Evolutionary conservation across 1,140 invertebrate genomes (phyloP).

Genomic region (Cydia fagiglandana): DNA sequence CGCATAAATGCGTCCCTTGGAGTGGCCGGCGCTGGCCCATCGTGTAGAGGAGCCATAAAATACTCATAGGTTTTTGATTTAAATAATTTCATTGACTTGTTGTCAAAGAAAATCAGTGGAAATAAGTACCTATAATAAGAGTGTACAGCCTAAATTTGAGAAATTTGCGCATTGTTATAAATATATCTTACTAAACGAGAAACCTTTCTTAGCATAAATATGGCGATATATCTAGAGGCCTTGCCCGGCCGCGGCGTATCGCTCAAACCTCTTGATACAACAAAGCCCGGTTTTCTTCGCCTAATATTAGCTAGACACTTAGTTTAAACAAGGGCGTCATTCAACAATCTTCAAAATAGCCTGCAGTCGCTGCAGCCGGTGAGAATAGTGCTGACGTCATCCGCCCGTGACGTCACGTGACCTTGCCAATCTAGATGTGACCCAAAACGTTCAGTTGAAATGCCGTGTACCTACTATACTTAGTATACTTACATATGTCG

Average conservation of each 20-base stretch:
- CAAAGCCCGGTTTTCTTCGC: slow-evolving; percentile 23
- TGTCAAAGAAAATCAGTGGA: no score
- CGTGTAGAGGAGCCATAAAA: no score
- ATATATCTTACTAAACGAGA: neutral
- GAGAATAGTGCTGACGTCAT: slow-evolving; percentile 41
- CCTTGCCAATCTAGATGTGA: slow-evolving; percentile 34
- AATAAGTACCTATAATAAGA: neutral
- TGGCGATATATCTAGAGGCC: slow-evolving; percentile 14
- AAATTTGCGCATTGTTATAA: neutral
- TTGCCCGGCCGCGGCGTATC: slow-evolving; percentile 8
- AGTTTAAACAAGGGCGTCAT: slow-evolving; percentile 22
- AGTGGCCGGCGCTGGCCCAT: no score
- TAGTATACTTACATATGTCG: neutral
- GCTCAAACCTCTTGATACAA: slow-evolving; percentile 29
- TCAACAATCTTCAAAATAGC: slow-evolving; percentile 34
- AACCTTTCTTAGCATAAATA: neutral
- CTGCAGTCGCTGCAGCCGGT: slow-evolving; percentile 17
- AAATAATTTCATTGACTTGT: no score
- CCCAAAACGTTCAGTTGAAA: neutral
- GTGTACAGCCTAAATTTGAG: neutral
- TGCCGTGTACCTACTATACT: neutral
- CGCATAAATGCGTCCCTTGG: no score
- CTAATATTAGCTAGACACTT: slow-evolving; percentile 28
- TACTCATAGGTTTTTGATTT: no score
- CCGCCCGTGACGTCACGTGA: slow-evolving; percentile 36